Base-by-base conservation (phyloP, 1,140 invertebrate genomes). In the Sinella curviseta region DNA sequence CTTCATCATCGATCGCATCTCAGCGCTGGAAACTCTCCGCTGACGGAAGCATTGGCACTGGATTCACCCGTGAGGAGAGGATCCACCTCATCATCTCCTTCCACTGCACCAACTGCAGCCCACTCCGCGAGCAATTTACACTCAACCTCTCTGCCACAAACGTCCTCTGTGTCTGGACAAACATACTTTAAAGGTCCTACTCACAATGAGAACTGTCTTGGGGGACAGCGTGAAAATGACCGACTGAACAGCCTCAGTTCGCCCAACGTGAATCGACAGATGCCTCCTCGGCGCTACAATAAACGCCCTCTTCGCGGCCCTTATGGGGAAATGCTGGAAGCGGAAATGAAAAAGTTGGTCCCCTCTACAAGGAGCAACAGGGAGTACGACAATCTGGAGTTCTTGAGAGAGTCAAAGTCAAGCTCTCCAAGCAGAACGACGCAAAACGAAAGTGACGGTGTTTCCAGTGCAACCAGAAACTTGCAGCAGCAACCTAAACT, bases 321-420 rank as follows among this genome's bases (percentile, higher is more conserved):
- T 1, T 94, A 94, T 84, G 93, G 93, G 0, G 92, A 94, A 85
- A 94, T 94, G 93, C 87, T 94, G 17, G 93, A 94, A 85, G 92
- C 92, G 1, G 93, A 94, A 86, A 93, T 94, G 91, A 93, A 92
- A 73, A 93, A 93, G 85, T 85, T 87, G 0, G 90, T 91, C 78
- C 24, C n/a, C 12, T 73, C 39, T 48, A 48, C 73, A 8, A 54
- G 54, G 35, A 30, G 28, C 1, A 75, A 70, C 34, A 75, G 57
- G 39, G 81, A 81, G 39, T 80, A 70, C 74, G 88, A 87, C 76
- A 89, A 89, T 79, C 89, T 86, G 91, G 30, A 89, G 87, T 82
- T 90, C 90, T 84, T 82, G 90, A 16, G 87, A 87, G 78, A 88
- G 89, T 79, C 84, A 86, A 78, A 78, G 78, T 80, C 82, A n/a